phyloP scores from a whole-genome alignment of 2,113 vertebrate species.

The Mixornis gularis region DNA sequence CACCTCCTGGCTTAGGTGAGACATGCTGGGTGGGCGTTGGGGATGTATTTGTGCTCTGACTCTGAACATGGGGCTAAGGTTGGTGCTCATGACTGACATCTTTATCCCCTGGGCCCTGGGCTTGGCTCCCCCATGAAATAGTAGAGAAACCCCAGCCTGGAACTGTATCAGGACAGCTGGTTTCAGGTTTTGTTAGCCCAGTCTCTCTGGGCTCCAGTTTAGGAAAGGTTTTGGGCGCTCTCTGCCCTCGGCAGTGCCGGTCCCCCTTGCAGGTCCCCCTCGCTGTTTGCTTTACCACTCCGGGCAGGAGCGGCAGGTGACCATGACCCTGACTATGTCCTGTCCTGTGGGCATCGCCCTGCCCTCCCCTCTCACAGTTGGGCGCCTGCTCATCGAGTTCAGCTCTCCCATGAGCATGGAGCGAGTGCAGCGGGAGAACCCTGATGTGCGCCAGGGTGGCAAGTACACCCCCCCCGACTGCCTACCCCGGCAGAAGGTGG shows the following conservation, averaged over 20 bases:
- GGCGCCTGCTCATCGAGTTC: constrained; percentile 95
- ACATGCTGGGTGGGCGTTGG: rapidly evolving
- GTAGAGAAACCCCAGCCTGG: background rate
- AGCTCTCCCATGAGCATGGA: constrained; percentile 96
- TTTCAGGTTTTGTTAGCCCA: background rate
- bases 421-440: constrained; percentile 94
- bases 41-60: background rate
- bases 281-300: background rate
- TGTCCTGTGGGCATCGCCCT: background rate
- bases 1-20: constrained; percentile 89
- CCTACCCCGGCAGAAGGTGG: constrained; percentile 88
- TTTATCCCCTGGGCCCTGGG: background rate
- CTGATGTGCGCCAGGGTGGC: constrained; percentile 90
- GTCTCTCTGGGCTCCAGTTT: background rate
- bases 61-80: rapidly evolving
- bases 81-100: background rate
- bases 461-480: constrained; percentile 89
- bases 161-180: background rate
- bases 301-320: background rate
- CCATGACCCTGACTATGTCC: background rate
- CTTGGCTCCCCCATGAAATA: background rate
- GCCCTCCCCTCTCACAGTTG: constrained; percentile 76
- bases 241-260: background rate
- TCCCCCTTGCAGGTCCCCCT: background rate
- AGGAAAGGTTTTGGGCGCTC: background rate